A percentile compares a stretch with the other conserved stretches of the same genome.
These are phyloP conservation scores for Papilio aristodemus DNA, from an alignment of 1,140 invertebrate species.

Conservation along the genomic window DNA sequence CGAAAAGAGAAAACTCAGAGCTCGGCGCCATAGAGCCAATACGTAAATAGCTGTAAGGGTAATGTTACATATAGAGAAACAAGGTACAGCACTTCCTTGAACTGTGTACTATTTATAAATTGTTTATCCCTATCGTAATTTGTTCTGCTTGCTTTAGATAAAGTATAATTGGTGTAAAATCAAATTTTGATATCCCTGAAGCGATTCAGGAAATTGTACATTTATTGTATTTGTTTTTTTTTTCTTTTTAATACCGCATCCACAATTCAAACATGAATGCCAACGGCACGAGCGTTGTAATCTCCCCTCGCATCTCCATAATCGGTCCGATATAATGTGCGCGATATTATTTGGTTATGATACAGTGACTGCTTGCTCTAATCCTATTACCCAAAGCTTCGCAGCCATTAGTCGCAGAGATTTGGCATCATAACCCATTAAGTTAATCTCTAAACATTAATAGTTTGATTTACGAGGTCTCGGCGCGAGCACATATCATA, in stretches of 20 bases:
- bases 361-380: constrained; percentile 14
- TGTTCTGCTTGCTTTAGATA: no score
- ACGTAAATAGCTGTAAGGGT: no score
- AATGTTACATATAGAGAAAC: no score
- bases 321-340: constrained; percentile 30
- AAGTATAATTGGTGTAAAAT: no score
- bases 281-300: constrained; percentile 11
- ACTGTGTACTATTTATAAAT: no score
- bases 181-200: no score
- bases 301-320: constrained; percentile 26
- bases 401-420: constrained; percentile 18
- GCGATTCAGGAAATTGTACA: no score
- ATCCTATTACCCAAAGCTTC: constrained; percentile 13
- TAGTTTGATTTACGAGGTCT: constrained; percentile 18
- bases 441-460: constrained; percentile 25
- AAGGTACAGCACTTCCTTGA: no score
- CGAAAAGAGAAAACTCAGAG: background rate
- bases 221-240: no score
- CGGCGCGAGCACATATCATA: background rate
- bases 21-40: background rate
- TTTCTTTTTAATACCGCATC: constrained; percentile 26
- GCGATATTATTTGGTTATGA: constrained; percentile 33
- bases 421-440: constrained; percentile 12
- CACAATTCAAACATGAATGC: background rate
- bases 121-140: no score